Evolutionary conservation across 2,113 vertebrate genomes (phyloP).

Genomic region (Sander vitreus): DNA sequence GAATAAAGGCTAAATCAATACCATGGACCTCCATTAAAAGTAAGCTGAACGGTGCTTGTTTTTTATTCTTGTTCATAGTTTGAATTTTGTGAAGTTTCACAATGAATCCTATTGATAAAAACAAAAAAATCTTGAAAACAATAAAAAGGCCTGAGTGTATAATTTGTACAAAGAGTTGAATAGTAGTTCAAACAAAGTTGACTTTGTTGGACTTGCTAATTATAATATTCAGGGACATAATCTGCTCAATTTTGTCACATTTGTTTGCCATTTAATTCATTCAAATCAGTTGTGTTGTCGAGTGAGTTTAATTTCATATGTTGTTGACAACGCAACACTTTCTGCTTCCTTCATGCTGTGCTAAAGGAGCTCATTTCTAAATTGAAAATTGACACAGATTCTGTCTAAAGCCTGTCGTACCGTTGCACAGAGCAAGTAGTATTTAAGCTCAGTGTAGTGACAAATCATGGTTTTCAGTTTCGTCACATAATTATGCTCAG

Average conservation of each 20-base stretch:
- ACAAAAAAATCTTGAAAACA: neutral
- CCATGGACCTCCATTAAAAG: too few species aligned
- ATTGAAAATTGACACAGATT: neutral
- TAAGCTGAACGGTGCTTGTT: too few species aligned
- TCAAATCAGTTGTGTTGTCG: neutral
- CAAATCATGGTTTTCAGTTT: neutral
- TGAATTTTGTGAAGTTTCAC: neutral
- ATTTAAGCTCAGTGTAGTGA: neutral
- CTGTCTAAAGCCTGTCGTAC: neutral
- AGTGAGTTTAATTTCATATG: neutral
- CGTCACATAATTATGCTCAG: conserved; percentile 12
- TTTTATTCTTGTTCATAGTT: too few species aligned
- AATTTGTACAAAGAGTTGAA: neutral
- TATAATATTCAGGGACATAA: neutral
- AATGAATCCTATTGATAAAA: neutral
- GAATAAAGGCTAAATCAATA: too few species aligned
- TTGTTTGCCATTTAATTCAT: conserved; percentile 11
- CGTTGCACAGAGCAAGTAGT: neutral
- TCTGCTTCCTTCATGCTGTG: neutral
- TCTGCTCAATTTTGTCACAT: neutral
- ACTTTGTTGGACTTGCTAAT: neutral
- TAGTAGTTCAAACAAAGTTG: neutral
- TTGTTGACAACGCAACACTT: neutral
- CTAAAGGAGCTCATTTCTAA: neutral
- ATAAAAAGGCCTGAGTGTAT: neutral